These are phyloP conservation scores for Patiria miniata DNA, from an alignment of 35 echinoderm and acorn worm genomes.

Conservation along the genomic window DNA sequence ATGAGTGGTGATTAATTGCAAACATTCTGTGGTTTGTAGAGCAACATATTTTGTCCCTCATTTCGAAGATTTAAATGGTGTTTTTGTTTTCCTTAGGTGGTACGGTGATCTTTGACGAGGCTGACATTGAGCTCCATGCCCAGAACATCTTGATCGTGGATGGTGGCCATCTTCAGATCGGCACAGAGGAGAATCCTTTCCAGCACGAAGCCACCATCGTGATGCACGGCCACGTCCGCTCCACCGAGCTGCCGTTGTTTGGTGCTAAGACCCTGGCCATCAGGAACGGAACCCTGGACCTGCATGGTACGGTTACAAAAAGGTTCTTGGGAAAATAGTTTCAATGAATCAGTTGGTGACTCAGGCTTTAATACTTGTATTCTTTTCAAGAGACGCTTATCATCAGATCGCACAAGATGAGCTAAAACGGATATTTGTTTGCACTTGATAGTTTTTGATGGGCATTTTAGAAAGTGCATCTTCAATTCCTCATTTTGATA, in stretches of 20 bases:
- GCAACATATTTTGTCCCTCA: no score
- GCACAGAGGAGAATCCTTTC: constrained; percentile 85
- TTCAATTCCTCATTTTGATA: no score
- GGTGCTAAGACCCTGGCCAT: constrained; percentile 73
- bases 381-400: no score
- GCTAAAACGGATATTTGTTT: no score
- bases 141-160: constrained; percentile 87
- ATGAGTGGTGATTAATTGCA: no score
- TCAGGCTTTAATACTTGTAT: no score
- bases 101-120: constrained; percentile 80
- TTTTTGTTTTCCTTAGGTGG: constrained; percentile 47
- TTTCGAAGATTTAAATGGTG: background rate
- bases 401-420: no score
- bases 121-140: constrained; percentile 68
- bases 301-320: constrained; percentile 53
- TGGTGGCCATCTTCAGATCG: constrained; percentile 65
- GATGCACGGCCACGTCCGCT: constrained; percentile 50
- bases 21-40: no score
- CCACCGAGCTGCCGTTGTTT: constrained; percentile 68
- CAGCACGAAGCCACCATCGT: constrained; percentile 60
- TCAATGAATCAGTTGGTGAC: no score
- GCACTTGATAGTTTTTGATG: no score
- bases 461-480: no score
- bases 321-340: no score
- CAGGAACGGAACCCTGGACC: constrained; percentile 73